Base-by-base conservation (phyloP, 2,797 vertebrate species). In the Aphelocoma californica region DNA sequence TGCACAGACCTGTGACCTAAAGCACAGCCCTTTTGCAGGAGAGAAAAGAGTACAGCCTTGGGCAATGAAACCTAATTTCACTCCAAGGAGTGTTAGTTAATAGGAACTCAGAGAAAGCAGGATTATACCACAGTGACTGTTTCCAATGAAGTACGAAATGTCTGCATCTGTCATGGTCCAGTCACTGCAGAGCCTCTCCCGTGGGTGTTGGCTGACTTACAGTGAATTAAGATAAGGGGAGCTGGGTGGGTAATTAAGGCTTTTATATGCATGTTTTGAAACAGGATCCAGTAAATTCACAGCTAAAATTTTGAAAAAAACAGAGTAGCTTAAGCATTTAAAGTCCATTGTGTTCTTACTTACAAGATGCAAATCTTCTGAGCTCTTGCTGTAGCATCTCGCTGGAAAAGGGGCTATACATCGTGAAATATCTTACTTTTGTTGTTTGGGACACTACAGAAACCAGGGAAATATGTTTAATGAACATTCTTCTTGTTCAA, bases 1-100 rank as follows among this genome's bases (percentile, higher is more conserved):
- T 36, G 47, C 73, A 28, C n/a, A 86, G 81, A 86, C 73, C 78
- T 81, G 78, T 90, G 92, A 93, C 95, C 96, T 71, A 70, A 65
- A 96, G 93, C 62, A 69, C 71, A 72, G 60, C 66, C 78, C 78
- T 91, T 96, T 19, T 95, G 57, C 42, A 80, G 84, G 40, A 80
- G 57, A 74, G 69, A 78, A 95, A 93, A 96, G 80, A 85, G 53
- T 40, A 61, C 71, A 90, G 92, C 95, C 95, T 77, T 44, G 71
- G 94, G 95, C 94, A 86, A 94, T 90, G 88, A 96, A 95, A 96
- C 96, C 86, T 80, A 50, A 94, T 96, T 95, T 96, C 78, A 67
- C 83, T 94, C 65, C 71, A 48, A 88, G 69, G 71, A 86, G 60
- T 23, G 91, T 14, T 56, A 67, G 77, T 92, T 90, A 87, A 93